Evolutionary conservation across 2,797 vertebrate species (phyloP).

Genomic region (Choloepus didactylus): DNA sequence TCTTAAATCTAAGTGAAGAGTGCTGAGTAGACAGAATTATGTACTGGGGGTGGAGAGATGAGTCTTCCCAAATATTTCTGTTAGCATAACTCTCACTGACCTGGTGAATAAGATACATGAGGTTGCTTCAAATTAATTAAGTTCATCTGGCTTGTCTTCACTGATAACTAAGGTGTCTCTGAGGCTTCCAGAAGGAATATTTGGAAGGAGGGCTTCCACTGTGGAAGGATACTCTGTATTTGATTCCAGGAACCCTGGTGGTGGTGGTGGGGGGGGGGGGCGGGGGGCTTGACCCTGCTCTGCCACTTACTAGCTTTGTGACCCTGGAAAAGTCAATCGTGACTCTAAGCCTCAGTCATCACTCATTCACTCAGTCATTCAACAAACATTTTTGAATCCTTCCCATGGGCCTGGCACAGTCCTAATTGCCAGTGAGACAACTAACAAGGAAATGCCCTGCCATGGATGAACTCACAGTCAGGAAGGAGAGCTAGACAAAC

Average conservation of each 20-base stretch:
- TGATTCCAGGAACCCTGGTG: neutral
- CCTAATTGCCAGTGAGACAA: neutral
- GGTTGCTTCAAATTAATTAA: constrained; percentile 25
- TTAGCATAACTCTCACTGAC: constrained; percentile 49
- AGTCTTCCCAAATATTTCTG: constrained; percentile 64
- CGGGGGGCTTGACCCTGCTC: neutral
- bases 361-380: neutral
- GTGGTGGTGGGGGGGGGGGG: too few relatives aligned
- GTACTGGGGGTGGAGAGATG: constrained; percentile 59
- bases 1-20: constrained; percentile 63
- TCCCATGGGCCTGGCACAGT: neutral
- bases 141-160: constrained; percentile 61
- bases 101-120: neutral
- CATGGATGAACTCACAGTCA: neutral
- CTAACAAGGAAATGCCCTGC: neutral
- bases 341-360: neutral
- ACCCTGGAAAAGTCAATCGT: neutral
- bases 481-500: neutral
- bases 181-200: constrained; percentile 44
- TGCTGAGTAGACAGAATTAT: constrained; percentile 66
- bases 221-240: neutral
- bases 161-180: neutral
- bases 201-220: neutral
- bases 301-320: neutral
- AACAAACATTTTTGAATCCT: neutral